These are phyloP conservation scores for Zosterops pallidus DNA, from an alignment of 2,113 vertebrate species.

Conservation along the genomic window DNA sequence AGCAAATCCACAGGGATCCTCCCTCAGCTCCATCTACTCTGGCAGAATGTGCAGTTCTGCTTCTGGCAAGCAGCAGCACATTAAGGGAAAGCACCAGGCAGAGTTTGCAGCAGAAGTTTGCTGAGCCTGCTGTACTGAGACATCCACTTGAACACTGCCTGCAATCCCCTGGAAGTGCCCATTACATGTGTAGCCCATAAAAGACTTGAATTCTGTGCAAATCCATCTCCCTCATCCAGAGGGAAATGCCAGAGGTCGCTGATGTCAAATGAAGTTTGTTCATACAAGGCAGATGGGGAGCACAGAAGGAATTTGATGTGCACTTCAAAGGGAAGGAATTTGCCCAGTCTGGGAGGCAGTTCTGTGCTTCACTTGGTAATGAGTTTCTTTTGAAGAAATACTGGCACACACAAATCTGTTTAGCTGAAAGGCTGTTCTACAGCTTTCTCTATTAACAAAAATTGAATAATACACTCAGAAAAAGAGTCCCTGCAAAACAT, in stretches of 20 bases:
- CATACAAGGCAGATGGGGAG: neutral
- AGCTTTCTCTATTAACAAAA: neutral
- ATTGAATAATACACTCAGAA: neutral
- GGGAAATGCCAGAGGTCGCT: neutral
- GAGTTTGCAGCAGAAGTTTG: neutral
- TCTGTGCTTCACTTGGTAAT: neutral
- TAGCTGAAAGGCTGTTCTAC: neutral
- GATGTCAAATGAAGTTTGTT: neutral
- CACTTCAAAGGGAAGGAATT: constrained; percentile 5
- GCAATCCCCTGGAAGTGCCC: neutral
- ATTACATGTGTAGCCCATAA: fast-evolving
- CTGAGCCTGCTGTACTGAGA: neutral
- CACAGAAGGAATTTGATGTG: neutral
- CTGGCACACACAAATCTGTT: neutral
- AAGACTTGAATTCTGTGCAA: neutral
- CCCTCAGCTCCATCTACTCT: neutral
- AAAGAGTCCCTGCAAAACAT: neutral
- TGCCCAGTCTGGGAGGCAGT: neutral
- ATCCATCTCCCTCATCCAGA: neutral
- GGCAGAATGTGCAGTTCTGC: fast-evolving
- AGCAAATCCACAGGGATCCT: neutral
- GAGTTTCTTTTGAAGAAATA: neutral
- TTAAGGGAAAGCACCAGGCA: fast-evolving
- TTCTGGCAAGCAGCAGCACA: neutral
- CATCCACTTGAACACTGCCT: neutral